These are phyloP conservation scores for Xiphydria camelus DNA, from an alignment of 2,888 invertebrate species.

Conservation along the genomic window DNA sequence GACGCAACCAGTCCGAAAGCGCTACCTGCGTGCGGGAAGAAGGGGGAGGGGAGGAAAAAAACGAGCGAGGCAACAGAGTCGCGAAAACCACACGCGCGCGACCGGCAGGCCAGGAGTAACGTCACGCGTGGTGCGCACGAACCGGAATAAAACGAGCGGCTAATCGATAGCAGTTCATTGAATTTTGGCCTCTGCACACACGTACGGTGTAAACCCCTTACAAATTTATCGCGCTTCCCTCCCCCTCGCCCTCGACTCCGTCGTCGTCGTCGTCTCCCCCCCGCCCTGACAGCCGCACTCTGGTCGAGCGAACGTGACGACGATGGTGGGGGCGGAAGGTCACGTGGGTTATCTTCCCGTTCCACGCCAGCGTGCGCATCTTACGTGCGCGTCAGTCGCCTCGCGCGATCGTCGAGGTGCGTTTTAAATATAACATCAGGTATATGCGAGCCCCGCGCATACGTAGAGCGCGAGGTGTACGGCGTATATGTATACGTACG, in stretches of 20 bases:
- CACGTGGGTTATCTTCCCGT: slow-evolving; percentile 46
- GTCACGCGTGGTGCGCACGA: slow-evolving; percentile 26
- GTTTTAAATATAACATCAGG: slow-evolving; percentile 18
- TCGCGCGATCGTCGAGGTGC: slow-evolving; percentile 27
- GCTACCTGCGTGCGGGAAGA: slow-evolving; percentile 23
- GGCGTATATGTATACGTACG: too few species aligned
- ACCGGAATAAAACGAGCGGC: slow-evolving; percentile 44
- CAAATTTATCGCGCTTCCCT: slow-evolving; percentile 13
- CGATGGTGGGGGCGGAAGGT: slow-evolving; percentile 29
- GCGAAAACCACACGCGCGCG: slow-evolving; percentile 15
- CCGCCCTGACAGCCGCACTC: slow-evolving; percentile 7
- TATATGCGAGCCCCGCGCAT: too few species aligned
- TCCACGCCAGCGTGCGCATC: slow-evolving; percentile 38
- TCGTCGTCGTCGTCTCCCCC: slow-evolving; percentile 5
- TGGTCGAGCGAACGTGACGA: slow-evolving; percentile 6
- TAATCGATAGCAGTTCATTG: slow-evolving; percentile 53
- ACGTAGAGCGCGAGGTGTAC: too few species aligned
- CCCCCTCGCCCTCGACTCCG: slow-evolving; percentile 6
- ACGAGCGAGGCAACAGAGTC: slow-evolving; percentile 3
- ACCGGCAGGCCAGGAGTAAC: slow-evolving; percentile 23
- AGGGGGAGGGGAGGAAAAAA: slow-evolving; percentile 22
- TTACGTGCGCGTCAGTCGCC: slow-evolving; percentile 38
- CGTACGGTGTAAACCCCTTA: slow-evolving; percentile 15
- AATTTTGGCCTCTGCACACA: slow-evolving; percentile 44
- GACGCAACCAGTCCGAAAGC: slow-evolving; percentile 19